These are phyloP conservation scores for Paguma larvata DNA, from an alignment of 2,797 vertebrate species.

Conservation along the genomic window DNA sequence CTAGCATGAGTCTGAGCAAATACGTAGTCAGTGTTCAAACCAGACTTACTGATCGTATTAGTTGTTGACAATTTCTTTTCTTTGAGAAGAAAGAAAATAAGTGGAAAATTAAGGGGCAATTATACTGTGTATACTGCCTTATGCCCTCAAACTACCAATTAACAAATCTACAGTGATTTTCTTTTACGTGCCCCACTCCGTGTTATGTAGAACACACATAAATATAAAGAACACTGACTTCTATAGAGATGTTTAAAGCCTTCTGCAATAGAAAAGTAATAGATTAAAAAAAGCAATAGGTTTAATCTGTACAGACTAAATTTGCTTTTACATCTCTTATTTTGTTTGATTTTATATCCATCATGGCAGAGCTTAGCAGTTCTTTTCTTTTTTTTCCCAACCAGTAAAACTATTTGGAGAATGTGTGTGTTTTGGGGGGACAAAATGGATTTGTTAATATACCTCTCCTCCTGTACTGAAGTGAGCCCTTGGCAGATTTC, in stretches of 20 bases:
- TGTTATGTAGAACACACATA: not conserved
- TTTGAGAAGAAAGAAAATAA: slow-evolving; percentile 9
- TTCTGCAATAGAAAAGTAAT: not conserved
- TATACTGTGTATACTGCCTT: not conserved
- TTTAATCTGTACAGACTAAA: not conserved
- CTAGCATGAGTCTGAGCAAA: not conserved
- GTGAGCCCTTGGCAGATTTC: not conserved
- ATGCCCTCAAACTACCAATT: not conserved
- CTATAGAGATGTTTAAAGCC: not conserved
- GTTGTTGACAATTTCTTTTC: slow-evolving; percentile 4
- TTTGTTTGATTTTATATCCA: slow-evolving; percentile 19
- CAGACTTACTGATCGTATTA: not conserved
- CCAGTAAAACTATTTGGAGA: not conserved
- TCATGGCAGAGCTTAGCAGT: not conserved
- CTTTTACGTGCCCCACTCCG: not conserved
- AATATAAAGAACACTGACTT: not conserved
- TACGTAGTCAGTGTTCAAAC: not conserved
- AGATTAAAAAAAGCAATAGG: not conserved
- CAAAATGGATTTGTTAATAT: not conserved
- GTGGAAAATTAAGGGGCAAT: not conserved
- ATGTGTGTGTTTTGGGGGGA: not conserved
- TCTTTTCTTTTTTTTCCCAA: not conserved
- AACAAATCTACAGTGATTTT: not conserved
- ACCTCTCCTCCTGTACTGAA: not conserved
- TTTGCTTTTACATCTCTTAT: not conserved